These are phyloP conservation scores for Neosalanx taihuensis DNA, from an alignment of 2,797 vertebrate species.

Conservation along the genomic window DNA sequence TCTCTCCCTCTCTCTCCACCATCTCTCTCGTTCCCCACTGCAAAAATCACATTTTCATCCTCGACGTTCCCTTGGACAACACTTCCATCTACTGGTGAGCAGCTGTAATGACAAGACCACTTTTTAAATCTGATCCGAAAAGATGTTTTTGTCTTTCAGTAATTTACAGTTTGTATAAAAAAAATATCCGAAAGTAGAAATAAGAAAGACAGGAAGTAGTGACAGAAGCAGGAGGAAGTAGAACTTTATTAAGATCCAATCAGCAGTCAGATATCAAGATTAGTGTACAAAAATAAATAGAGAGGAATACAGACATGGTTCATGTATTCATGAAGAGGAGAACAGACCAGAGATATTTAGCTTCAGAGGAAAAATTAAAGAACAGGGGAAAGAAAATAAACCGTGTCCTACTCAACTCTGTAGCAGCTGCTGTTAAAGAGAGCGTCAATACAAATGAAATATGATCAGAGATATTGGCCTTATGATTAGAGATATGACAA, in stretches of 20 bases:
- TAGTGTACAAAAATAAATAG: slow-evolving; percentile 41
- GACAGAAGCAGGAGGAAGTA: slow-evolving; percentile 16
- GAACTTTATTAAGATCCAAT: slow-evolving; percentile 55
- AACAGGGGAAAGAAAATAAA: background rate
- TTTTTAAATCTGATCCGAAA: background rate
- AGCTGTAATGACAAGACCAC: background rate
- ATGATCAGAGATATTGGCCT: too few species aligned
- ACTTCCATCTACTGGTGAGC: background rate
- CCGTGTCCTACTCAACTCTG: background rate
- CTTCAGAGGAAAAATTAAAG: background rate
- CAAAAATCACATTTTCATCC: too few species aligned
- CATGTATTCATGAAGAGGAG: slow-evolving; percentile 22
- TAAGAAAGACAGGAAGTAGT: slow-evolving; percentile 14
- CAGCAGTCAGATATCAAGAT: slow-evolving; percentile 24
- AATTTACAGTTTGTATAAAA: background rate
- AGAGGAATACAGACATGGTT: slow-evolving; percentile 3
- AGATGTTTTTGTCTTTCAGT: too few species aligned
- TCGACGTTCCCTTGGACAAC: background rate
- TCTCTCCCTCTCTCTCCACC: too few species aligned
- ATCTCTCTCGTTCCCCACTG: too few species aligned
- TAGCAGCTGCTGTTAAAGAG: too few species aligned
- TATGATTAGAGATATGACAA: too few species aligned
- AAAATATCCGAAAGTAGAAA: background rate
- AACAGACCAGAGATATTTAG: slow-evolving; percentile 3
- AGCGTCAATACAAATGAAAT: too few species aligned